A percentile compares a stretch with the other conserved stretches of the same genome.
phyloP scores from a whole-genome alignment of 1,140 invertebrate genomes.

The Aphaenogaster rudis region DNA sequence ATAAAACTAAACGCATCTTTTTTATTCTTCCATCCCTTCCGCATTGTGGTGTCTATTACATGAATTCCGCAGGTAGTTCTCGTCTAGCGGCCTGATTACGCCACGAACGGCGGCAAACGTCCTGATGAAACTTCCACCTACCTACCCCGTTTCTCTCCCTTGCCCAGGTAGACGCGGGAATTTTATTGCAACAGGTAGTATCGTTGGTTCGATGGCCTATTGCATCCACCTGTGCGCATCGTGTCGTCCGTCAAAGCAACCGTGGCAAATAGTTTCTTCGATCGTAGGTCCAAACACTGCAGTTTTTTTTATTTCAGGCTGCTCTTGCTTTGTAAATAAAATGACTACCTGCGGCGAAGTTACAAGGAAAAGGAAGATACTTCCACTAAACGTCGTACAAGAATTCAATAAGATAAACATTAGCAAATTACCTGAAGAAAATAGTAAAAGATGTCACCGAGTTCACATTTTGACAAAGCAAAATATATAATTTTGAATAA shows the following conservation, averaged over 20 bases:
- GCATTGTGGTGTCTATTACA: constrained; percentile 33
- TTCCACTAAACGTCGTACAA: neutral
- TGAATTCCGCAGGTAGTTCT: constrained; percentile 72
- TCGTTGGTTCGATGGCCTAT: constrained; percentile 74
- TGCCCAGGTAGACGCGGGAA: constrained; percentile 75
- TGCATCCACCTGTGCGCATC: constrained; percentile 68
- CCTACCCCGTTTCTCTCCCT: constrained; percentile 47
- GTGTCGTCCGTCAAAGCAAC: constrained; percentile 38
- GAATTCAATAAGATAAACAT: neutral
- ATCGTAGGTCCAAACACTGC: neutral
- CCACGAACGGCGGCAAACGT: constrained; percentile 60
- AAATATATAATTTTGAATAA: neutral
- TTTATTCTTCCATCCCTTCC: constrained; percentile 10
- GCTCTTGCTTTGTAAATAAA: neutral
- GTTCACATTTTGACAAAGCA: neutral
- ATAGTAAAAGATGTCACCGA: neutral
- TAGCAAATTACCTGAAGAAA: neutral
- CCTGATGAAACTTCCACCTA: constrained; percentile 61
- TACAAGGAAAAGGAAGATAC: neutral
- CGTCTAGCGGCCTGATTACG: constrained; percentile 74
- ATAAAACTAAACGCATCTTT: neutral
- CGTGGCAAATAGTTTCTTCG: neutral
- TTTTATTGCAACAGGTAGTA: constrained; percentile 83
- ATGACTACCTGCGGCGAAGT: neutral
- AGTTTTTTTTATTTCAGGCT: neutral